These are phyloP conservation scores for Sarotherodon lohbergeri DNA, from an alignment of 2,113 vertebrate species.

Conservation along the genomic window DNA sequence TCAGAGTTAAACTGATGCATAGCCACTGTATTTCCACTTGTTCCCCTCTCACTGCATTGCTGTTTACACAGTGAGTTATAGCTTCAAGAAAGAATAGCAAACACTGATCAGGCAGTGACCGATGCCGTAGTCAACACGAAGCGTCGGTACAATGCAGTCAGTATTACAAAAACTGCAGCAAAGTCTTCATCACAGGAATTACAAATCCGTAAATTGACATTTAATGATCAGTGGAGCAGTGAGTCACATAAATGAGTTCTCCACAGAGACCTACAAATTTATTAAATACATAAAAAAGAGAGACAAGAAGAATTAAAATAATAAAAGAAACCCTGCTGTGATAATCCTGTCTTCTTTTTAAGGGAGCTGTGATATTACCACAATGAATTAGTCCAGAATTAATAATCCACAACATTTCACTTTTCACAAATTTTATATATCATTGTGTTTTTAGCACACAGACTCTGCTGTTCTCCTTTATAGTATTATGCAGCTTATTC, in stretches of 20 bases:
- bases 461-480: neutral
- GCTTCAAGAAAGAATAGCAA: neutral
- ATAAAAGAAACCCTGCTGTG: neutral
- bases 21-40: neutral
- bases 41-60: neutral
- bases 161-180: neutral
- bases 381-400: neutral
- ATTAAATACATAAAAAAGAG: neutral
- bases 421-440: neutral
- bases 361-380: neutral
- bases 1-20: constrained; percentile 2
- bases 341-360: neutral
- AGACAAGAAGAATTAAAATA: neutral
- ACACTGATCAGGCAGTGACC: neutral
- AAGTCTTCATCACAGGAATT: neutral
- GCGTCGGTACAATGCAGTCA: neutral
- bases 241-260: neutral
- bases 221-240: neutral
- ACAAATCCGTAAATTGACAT: neutral
- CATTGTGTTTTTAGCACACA: neutral
- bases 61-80: neutral
- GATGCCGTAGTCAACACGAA: neutral
- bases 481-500: neutral
- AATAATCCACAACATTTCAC: neutral
- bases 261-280: neutral